Base-by-base conservation (phyloP, 2,113 vertebrate genomes). In the Pseudopodoces humilis region DNA sequence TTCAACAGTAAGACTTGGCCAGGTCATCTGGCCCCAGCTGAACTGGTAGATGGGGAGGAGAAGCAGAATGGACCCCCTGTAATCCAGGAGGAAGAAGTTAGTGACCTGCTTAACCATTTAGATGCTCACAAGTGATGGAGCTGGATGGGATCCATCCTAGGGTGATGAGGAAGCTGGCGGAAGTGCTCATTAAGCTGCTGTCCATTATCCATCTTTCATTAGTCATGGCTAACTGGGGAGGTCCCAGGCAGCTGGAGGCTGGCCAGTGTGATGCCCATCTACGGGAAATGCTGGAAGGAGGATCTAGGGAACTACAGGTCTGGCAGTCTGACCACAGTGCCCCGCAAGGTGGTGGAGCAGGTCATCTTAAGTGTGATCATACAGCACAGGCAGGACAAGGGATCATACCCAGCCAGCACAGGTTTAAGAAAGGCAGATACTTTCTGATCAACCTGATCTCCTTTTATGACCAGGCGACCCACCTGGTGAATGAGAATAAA, bases 131-230 rank as follows among this genome's bases (percentile, higher is more conserved):
- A 28, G 27, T 52, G 12, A 28, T 69, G 55, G 22, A 31, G 10
- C 14, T 59, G 39, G 22, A 22, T 68, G 33, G 37, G 27, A 60
- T 44, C 33, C 33, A 35, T 59, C 37, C 72, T 86, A 44, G 33
- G 27, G 6, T 77, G 27, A 37, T 60, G 55, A 69, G 63, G 53
- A 19, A 27, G 31, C 62, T 44, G 53, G 17, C 31, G 35, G 25
- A 68, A 59, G 37, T 59, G 46, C 33, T 69, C 11, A 3, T 43
- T 37, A 37, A 18, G 5, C 46, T 0, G 0, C 33, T 52, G 27
- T 77, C 27, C 39, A 39, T 69, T 25, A 33, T 52, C 28, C 22
- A 33, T 52, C 46, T 76, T 0, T 77, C 25, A 43, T 86, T 27
- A 37, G 18, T 44, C 27, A 2, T 77, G 55, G 37, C 53, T 76